These are phyloP conservation scores for Labrus mixtus DNA, from an alignment of 2,113 vertebrate species.

Conservation along the genomic window DNA sequence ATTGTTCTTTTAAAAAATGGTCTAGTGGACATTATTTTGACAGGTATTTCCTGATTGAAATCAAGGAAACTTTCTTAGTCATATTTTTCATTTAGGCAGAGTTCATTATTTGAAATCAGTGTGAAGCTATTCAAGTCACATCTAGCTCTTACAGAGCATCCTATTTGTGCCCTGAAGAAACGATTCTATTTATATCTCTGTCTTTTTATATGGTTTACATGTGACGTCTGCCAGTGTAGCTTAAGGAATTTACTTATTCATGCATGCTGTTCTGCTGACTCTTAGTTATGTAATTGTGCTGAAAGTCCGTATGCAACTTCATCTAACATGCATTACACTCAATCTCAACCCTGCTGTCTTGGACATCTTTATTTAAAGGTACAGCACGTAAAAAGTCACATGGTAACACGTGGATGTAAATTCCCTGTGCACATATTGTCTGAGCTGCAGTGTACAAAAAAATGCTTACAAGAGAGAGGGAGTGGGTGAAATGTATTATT, in stretches of 20 bases:
- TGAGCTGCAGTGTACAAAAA: no score
- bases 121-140: no score
- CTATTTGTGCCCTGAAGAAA: background rate
- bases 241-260: conserved; percentile 55
- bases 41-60: no score
- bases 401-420: background rate
- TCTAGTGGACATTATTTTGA: no score
- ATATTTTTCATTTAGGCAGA: no score
- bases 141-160: background rate
- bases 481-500: conserved; percentile 8
- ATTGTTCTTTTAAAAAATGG: no score
- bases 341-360: background rate
- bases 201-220: background rate
- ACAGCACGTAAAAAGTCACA: background rate
- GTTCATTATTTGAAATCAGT: no score
- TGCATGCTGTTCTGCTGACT: conserved; percentile 49
- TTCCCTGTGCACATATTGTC: background rate
- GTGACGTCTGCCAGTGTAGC: conserved; percentile 11
- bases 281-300: conserved; percentile 43
- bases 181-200: conserved; percentile 2
- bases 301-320: conserved; percentile 13
- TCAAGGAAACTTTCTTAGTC: no score
- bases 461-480: conserved; percentile 2
- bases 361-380: background rate
- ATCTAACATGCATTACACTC: background rate